phyloP scores from a whole-genome alignment of 2,888 invertebrate genomes.

The Bembecia ichneumoniformis region DNA sequence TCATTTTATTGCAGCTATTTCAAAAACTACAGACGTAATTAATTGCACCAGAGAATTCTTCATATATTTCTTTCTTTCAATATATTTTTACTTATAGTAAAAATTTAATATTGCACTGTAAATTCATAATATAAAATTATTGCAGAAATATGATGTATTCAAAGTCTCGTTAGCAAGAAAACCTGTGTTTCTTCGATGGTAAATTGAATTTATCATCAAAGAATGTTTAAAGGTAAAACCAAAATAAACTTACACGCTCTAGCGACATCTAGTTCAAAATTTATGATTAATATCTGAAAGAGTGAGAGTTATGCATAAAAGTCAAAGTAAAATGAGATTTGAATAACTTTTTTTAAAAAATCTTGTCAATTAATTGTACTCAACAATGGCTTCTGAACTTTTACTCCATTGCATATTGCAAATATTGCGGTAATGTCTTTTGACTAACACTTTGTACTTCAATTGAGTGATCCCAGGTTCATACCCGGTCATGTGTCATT shows the following conservation, averaged over 20 bases:
- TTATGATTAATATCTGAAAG: background rate
- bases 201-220: too few species aligned
- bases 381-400: constrained; percentile 6
- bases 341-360: background rate
- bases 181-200: too few species aligned
- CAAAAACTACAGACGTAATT: constrained; percentile 10
- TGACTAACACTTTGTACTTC: constrained; percentile 43
- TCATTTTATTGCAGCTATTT: constrained; percentile 21
- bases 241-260: background rate
- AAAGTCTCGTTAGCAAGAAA: too few species aligned
- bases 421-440: constrained; percentile 10
- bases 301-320: background rate
- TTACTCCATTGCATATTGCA: constrained; percentile 5
- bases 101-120: constrained; percentile 66
- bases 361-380: background rate
- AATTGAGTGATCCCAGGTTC: constrained; percentile 33
- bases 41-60: constrained; percentile 52
- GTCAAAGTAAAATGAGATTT: background rate
- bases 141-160: background rate
- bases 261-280: background rate
- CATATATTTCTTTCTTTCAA: constrained; percentile 22
- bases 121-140: constrained; percentile 22
- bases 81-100: constrained; percentile 62
- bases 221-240: too few species aligned
- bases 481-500: constrained; percentile 38